Evolutionary conservation across 2,888 invertebrate genomes (phyloP).

Genomic region (Campaea margaritaria): DNA sequence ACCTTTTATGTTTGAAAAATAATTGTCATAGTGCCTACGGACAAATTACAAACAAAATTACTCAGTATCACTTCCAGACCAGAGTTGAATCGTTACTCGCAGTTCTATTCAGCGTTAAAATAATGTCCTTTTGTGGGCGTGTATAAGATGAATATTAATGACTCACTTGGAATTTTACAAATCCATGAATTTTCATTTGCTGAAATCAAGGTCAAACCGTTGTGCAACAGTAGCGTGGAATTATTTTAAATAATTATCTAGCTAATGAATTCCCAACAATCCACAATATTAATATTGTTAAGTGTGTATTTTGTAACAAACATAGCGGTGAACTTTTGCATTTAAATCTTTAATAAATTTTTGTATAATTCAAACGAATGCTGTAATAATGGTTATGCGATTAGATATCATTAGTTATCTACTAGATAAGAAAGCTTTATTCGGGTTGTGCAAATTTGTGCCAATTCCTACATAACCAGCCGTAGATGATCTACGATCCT

Average conservation of each 20-base stretch:
- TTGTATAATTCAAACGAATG: neutral
- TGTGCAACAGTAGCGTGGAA: slow-evolving; percentile 6
- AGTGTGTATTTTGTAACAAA: neutral
- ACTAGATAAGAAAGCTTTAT: too few species aligned
- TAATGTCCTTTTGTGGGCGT: neutral
- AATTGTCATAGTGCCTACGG: too few species aligned
- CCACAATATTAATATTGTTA: neutral
- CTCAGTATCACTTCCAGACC: too few species aligned
- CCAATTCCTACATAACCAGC: too few species aligned
- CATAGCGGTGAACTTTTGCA: neutral
- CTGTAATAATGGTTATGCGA: too few species aligned
- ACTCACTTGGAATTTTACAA: neutral
- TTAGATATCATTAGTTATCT: too few species aligned
- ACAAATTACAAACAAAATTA: too few species aligned
- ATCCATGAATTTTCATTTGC: slow-evolving; percentile 5
- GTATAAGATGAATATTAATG: neutral
- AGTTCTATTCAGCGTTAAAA: too few species aligned
- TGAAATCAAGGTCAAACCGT: slow-evolving; percentile 11
- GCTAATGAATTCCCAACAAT: neutral
- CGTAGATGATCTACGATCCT: neutral
- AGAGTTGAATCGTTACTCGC: too few species aligned
- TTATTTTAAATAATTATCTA: slow-evolving; percentile 12
- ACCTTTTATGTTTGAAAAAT: neutral
- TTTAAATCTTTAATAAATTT: neutral
- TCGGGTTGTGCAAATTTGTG: too few species aligned